Evolutionary conservation across 2,797 vertebrate genomes (phyloP), one percentile per base, ranked within the genome.

Genomic region (Alauda arvensis): DNA sequence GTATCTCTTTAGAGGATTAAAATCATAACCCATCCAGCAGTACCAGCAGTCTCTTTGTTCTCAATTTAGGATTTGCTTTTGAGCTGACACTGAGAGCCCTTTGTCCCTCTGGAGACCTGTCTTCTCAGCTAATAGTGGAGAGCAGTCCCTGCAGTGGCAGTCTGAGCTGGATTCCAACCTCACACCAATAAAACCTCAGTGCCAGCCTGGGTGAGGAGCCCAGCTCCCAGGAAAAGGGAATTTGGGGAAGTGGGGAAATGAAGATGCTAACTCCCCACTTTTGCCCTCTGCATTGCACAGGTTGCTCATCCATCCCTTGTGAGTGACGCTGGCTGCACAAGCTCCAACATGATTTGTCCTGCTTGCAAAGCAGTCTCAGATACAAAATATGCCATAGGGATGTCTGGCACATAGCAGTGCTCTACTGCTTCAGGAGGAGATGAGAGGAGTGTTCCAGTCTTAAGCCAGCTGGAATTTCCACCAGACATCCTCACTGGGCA

Each of bases 11-110:
- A 20, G 51, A 87, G 48, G 53, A 46, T 48, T 67, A 69, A 88
- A 83, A 68, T 39, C 6, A 1, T 56, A 85, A 71, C 12, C 18
- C 15, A 83, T 31, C 33, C 67, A 77, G 45, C 28, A 85, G 56
- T 37, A 31, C 87, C 82, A 83, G 62, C 29, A 68, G 63, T 33
- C 31, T 92, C 79, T 93, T 90, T 91, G 57, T 81, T 85, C 60
- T 90, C 65, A 61, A 18, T 21, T 63, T 82, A 63, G 61, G 62
- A 45, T 62, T 81, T 65, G 25, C 34, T 92, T 88, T 81, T 9
- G 23, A 88, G 39, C 34, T 63, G 61, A 59, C 49, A 51, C 45
- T 37, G 65, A 86, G 59, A 92, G 61, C 42, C 20, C 46, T 70
- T 66, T 71, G 37, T 77, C 49, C 61, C 56, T 34, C 72, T 26